phyloP scores from a whole-genome alignment of 1,140 invertebrate genomes.

The Zaprionus tsacasi region DNA sequence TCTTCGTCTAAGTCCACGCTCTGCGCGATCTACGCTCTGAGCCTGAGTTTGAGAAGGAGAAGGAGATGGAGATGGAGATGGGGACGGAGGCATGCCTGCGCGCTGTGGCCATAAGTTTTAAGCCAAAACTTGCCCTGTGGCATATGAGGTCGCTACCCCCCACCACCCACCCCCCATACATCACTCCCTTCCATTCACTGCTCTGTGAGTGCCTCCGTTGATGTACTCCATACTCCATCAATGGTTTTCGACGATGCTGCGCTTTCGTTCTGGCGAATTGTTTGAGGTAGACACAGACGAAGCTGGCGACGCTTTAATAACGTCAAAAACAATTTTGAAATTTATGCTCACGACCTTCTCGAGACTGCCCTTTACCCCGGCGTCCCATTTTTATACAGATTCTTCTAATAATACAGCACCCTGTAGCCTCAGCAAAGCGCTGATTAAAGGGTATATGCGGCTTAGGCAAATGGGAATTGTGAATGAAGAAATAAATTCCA shows the following conservation, averaged over 20 bases:
- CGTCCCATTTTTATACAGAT: neutral
- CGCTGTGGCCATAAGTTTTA: slow-evolving; percentile 47
- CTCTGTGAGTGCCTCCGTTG: slow-evolving; percentile 24
- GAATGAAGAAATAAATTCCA: neutral
- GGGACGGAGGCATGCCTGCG: too few species aligned
- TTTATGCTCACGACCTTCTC: slow-evolving; percentile 80
- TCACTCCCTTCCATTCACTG: neutral
- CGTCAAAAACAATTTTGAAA: slow-evolving; percentile 77
- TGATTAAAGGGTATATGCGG: neutral
- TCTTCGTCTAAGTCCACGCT: slow-evolving; percentile 7
- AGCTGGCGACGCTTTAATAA: slow-evolving; percentile 47
- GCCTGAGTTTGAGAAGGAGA: too few species aligned
- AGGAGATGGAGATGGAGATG: too few species aligned
- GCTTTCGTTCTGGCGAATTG: slow-evolving; percentile 39
- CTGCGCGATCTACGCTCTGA: slow-evolving; percentile 1
- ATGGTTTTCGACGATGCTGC: slow-evolving; percentile 46
- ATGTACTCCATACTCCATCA: slow-evolving; percentile 75
- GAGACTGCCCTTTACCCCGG: slow-evolving; percentile 25
- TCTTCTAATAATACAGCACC: neutral
- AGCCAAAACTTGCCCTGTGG: slow-evolving; percentile 75
- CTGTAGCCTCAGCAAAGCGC: neutral
- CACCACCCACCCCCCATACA: neutral
- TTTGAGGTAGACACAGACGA: slow-evolving; percentile 20
- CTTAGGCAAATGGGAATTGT: neutral
- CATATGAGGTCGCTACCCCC: slow-evolving; percentile 67